Conservation (phyloP, 2,888 invertebrate genomes). For the Dasypolia templi region DNA sequence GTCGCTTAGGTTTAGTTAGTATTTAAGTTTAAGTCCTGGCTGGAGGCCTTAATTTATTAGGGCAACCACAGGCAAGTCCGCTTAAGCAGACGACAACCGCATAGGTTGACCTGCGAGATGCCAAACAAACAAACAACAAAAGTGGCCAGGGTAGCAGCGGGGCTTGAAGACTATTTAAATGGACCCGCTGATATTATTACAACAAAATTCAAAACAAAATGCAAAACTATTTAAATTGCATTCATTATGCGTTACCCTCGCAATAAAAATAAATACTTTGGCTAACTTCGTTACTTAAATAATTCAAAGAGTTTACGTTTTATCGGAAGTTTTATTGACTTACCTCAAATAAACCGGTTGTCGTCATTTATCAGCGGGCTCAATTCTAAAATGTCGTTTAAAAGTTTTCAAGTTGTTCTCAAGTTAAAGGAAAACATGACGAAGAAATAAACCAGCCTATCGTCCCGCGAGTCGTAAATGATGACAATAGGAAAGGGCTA, state of each 20-base stretch:
- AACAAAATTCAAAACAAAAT: conserved; percentile 17
- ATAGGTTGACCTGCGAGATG: too few relatives aligned
- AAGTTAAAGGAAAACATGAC: conserved; percentile 37
- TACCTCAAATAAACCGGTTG: conserved; percentile 54
- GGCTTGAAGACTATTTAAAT: background rate
- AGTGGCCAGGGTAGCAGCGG: too few relatives aligned
- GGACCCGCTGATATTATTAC: too few relatives aligned
- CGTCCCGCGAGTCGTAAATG: conserved; percentile 34
- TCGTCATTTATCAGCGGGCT: conserved; percentile 54
- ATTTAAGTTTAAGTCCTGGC: too few relatives aligned
- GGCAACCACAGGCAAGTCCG: too few relatives aligned
- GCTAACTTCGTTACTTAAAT: conserved; percentile 58
- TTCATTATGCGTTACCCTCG: conserved; percentile 47
- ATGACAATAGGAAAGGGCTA: conserved; percentile 35
- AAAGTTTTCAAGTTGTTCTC: conserved; percentile 41
- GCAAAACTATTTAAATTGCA: conserved; percentile 38
- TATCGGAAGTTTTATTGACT: conserved; percentile 60
- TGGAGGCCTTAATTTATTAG: too few relatives aligned
- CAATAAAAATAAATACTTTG: conserved; percentile 57
- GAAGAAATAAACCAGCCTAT: conserved; percentile 31
- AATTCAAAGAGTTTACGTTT: conserved; percentile 57
- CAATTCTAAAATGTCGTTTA: conserved; percentile 41
- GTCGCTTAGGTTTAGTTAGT: too few relatives aligned
- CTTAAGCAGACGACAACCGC: too few relatives aligned
- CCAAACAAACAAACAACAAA: too few relatives aligned